Base-by-base conservation (phyloP, 2,113 vertebrate genomes). In the Myocastor coypus region DNA sequence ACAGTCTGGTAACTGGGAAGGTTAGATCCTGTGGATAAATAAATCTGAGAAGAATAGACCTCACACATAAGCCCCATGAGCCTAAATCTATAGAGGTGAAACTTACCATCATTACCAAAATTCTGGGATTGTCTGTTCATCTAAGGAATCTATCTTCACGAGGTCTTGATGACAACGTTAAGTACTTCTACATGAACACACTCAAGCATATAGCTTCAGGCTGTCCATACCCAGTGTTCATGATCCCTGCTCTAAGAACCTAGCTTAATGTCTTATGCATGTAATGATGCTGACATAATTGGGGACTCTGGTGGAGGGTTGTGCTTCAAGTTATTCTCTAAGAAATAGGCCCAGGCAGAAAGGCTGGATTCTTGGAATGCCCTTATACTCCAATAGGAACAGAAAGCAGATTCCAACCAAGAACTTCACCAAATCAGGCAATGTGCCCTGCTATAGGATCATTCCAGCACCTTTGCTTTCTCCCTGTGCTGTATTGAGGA, bases 41-140 rank as follows among this genome's bases (percentile, higher is more conserved):
- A 82, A 81, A 34, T 4, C 22, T 63, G 75, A 69, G 82, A 57
- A 83, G 8, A 85, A 0, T 12, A 24, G 3, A 26, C 37, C 7
- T 57, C 37, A 73, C 9, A 68, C 22, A 75, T 30, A 52, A 83
- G 20, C 19, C 69, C 64, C 13, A 16, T 22, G 34, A 61, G 57
- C 32, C 40, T 88, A 57, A 50, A 37, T 84, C 42, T 85, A 1
- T 14, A 57, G 34, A 82, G 26, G n/a, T 75, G 50, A 88, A 24
- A 40, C 24, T 89, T 57, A 34, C 3, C 85, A 37, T 16, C 42
- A 64, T 77, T 78, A 59, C 78, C 50, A 96, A 73, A 57, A 82
- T 63, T 94, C 73, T 96, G 84, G 57, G 73, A 83, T 42, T 4
- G 5, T 46, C 87, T 96, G 1, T 64, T 24, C 73, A 83, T 71